Base-by-base conservation (phyloP, 2,113 vertebrate genomes). In the Ornithorhynchus anatinus region DNA sequence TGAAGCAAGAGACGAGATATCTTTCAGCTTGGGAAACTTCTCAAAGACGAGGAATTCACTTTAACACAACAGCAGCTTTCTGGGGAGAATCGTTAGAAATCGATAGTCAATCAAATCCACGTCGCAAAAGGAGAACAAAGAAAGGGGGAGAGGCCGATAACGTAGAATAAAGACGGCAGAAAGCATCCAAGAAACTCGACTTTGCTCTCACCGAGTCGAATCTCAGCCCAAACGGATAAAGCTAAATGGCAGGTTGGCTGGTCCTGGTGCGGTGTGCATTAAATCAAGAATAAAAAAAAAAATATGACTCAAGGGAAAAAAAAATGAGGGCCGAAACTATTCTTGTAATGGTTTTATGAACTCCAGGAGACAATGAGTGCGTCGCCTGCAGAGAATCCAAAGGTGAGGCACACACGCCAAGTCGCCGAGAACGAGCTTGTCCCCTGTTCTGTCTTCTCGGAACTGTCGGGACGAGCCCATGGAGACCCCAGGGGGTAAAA, bases 271-370 rank as follows among this genome's bases (percentile, higher is more conserved):
- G 56, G 36, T 62, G 57, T 36, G 15, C n/a, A 59, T 67, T 38
- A 73, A 65, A 69, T 25, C 63, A 39, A 10, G 37, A 81, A 78
- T n/a, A n/a, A n/a, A n/a, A n/a, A n/a, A n/a, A n/a, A 65, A 11
- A 53, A 59, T n/a, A n/a, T n/a, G n/a, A n/a, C 10, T 51, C 44
- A 54, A 60, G 23, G 64, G 14, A 38, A 70, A 39, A 57, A 79
- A 77, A 59, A 82, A 2, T 31, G 0, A 61, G 7, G 35, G 33
- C 37, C 80, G 59, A 67, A 72, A 81, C 60, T 52, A 17, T 23
- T 56, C 50, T 3, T 5, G 29, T 67, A 33, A 68, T 27, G 12
- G 20, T 6, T 70, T 70, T 59, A 51, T 13, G 61, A 52, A 19
- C 4, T 19, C 9, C 16, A 39, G 31, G 4, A 52, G 25, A 11